phyloP scores from a whole-genome alignment of 2,797 vertebrate species.

The Lepus townsendii region DNA sequence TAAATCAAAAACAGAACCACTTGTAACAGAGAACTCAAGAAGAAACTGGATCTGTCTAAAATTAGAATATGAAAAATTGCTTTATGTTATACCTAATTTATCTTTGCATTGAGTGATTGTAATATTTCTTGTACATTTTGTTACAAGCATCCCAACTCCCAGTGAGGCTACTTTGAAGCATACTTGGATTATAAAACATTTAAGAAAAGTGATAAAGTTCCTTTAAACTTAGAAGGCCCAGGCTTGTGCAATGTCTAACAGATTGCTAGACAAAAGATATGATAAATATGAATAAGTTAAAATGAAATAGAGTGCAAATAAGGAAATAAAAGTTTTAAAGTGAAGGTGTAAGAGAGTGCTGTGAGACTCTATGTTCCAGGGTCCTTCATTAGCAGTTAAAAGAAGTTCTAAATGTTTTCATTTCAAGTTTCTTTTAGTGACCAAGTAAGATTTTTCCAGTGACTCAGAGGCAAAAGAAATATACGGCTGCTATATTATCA shows the following conservation, averaged over 20 bases:
- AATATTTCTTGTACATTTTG: background rate
- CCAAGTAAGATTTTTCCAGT: background rate
- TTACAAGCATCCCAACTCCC: background rate
- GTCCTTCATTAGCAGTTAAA: background rate
- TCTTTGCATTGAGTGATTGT: background rate
- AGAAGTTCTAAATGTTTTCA: background rate
- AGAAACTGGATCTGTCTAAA: background rate
- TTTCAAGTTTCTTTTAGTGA: background rate
- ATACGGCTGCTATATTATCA: background rate
- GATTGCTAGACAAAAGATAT: constrained; percentile 14
- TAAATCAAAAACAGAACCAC: background rate
- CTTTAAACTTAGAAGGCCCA: background rate
- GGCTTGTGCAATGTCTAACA: background rate
- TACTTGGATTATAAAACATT: background rate
- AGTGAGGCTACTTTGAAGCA: background rate
- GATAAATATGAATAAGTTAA: constrained; percentile 22
- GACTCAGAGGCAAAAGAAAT: background rate
- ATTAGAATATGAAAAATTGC: background rate
- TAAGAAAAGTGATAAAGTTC: background rate
- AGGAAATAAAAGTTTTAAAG: background rate
- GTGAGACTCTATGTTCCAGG: background rate
- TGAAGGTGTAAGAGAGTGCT: background rate
- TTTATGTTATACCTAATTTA: constrained; percentile 14
- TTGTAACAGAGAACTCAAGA: background rate
- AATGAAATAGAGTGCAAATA: background rate